These are phyloP conservation scores for Caenorhabditis sp. DNA, from an alignment of 2,888 invertebrate species.

Conservation along the genomic window DNA sequence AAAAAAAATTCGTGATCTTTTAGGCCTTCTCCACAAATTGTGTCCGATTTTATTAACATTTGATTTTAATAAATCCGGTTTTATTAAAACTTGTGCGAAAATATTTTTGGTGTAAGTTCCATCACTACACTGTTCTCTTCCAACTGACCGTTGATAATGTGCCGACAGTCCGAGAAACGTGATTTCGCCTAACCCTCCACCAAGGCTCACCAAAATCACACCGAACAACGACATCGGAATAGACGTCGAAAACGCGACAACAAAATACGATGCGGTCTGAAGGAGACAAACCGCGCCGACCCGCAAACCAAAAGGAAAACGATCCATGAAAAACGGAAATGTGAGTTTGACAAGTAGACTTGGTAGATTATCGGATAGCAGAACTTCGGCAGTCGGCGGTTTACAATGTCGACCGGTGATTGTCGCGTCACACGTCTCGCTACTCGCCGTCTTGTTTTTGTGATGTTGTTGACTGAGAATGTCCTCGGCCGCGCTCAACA, in stretches of 20 bases:
- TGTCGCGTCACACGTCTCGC: slow-evolving; percentile 25
- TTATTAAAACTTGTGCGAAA: no score
- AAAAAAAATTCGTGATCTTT: no score
- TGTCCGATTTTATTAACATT: no score
- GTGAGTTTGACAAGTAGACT: slow-evolving; percentile 78
- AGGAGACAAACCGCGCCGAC: slow-evolving; percentile 58
- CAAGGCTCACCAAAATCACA: slow-evolving; percentile 81
- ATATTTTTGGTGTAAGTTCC: no score
- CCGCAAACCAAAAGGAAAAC: slow-evolving; percentile 72
- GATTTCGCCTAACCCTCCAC: slow-evolving; percentile 83
- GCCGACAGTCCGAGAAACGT: slow-evolving; percentile 81
- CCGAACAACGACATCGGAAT: slow-evolving; percentile 70
- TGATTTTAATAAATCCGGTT: no score
- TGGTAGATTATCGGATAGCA: slow-evolving; percentile 83
- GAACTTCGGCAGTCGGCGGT: slow-evolving; percentile 75
- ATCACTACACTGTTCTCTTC: no score
- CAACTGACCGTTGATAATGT: slow-evolving; percentile 77
- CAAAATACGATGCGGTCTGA: slow-evolving; percentile 63
- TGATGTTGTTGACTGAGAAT: slow-evolving; percentile 73
- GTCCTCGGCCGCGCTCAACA: slow-evolving; percentile 85
- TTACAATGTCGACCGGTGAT: slow-evolving; percentile 38
- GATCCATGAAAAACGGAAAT: slow-evolving; percentile 77
- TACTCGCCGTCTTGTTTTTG: slow-evolving; percentile 18
- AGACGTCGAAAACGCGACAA: slow-evolving; percentile 65
- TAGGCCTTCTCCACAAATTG: no score